Evolutionary conservation across 2,113 vertebrate genomes (phyloP), one percentile per base, ranked within the genome.

Genomic region (Callipepla californica): DNA sequence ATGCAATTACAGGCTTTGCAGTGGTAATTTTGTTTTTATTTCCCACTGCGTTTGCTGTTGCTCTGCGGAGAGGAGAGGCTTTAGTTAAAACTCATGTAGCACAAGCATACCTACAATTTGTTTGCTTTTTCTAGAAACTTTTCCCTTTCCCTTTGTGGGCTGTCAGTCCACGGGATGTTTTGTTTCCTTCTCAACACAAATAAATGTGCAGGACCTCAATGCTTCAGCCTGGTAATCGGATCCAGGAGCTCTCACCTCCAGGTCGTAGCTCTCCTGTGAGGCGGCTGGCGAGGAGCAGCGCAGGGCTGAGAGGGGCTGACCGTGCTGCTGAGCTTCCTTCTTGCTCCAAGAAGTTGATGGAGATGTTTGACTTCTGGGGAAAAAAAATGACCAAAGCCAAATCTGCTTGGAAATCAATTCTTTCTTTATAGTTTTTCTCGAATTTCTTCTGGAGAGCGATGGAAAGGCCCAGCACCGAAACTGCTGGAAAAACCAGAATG

Each of bases 1-100:
- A 93, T 88, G 96, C 93, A 97, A 96, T 96, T 95, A 96, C n/a
- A 79, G 94, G 85, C 92, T 95, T 91, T 91, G 89, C 95, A 2
- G 62, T 68, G 77, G 92, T 91, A 92, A 94, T 94, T 95, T 95
- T 90, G 94, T 90, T 93, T 95, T 96, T 94, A 95, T 95, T 96
- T 97, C 96, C 94, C 80, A 79, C 90, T 87, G 89, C 12, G 85
- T 93, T 94, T 93, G 87, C 93, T 92, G 90, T 44, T 93, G 76
- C 85, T 94, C 89, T 81, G 82, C 0, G 1, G 80, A 95, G 89
- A 90, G 48, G 22, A 50, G 82, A 88, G 84, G 89, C 81, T 95
- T 69, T 80, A 67, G 85, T 94, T 91, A 77, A 94, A 95, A 61
- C 80, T 91, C 67, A 20, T 76, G 92, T 90, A 90, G 59, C 89